Percentiles rank a stretch among this genome's conserved stretches.
phyloP scores from a whole-genome alignment of 2,888 invertebrate genomes.

The Lingula anatina region DNA sequence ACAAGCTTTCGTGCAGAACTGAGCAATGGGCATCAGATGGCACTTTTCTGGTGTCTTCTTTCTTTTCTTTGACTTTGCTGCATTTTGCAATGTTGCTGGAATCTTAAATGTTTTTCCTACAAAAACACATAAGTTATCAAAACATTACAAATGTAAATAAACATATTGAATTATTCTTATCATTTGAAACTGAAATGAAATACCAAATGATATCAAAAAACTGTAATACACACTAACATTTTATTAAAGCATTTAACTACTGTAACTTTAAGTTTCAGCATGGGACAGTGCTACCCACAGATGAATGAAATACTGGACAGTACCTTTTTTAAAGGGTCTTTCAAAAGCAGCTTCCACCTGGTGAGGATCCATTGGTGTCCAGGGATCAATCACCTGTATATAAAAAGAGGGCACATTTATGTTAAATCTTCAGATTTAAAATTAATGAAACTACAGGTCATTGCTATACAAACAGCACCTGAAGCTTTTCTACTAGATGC shows the following conservation, averaged over 20 bases:
- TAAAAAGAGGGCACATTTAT: background rate
- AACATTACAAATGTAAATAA: background rate
- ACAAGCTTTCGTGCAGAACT: conserved; percentile 6
- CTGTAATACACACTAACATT: no score
- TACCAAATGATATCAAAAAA: no score
- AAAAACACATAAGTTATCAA: background rate
- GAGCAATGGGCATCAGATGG: background rate
- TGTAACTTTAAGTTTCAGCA: no score
- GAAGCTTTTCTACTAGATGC: no score
- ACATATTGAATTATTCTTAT: background rate
- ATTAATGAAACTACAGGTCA: conserved; percentile 13
- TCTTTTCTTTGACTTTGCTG: conserved; percentile 7
- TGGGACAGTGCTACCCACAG: no score
- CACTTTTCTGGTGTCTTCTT: conserved; percentile 2
- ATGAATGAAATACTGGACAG: no score
- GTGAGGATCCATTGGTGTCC: conserved; percentile 26
- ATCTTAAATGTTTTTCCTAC: conserved; percentile 14
- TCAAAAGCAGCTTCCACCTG: conserved; percentile 15
- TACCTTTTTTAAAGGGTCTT: conserved; percentile 21
- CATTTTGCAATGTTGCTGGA: conserved; percentile 8
- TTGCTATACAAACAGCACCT: no score
- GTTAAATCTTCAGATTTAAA: no score
- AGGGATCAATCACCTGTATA: conserved; percentile 21
- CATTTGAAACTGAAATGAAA: background rate
- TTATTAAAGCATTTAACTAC: no score